Conservation (phyloP, 2,113 vertebrate genomes). For the Ranitomeya imitator region DNA sequence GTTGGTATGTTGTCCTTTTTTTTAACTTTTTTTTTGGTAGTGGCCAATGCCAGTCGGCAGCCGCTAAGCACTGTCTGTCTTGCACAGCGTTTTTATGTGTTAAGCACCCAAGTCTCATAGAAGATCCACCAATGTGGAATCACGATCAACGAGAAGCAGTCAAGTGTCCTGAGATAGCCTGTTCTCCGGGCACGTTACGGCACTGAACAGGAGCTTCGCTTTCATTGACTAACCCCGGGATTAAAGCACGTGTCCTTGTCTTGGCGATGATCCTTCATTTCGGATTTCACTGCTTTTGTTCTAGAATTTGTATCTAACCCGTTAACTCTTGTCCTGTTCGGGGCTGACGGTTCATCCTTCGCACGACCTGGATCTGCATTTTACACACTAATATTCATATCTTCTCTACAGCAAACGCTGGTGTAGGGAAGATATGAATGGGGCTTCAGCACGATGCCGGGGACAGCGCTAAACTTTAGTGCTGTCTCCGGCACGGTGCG, state of each 20-base stretch:
- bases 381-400: too few species aligned
- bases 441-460: too few species aligned
- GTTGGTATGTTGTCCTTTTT: slow-evolving; percentile 4
- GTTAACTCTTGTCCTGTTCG: neutral
- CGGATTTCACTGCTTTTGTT: slow-evolving; percentile 1
- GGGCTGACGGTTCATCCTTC: neutral
- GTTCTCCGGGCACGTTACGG: neutral
- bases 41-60: neutral
- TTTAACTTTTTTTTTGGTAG: neutral
- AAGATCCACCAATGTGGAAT: neutral
- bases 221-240: neutral
- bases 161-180: neutral
- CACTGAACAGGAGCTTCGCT: neutral
- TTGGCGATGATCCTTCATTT: slow-evolving; percentile 11
- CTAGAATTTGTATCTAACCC: neutral
- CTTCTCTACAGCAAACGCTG: slow-evolving; percentile 16
- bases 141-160: neutral
- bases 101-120: neutral
- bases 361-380: too few species aligned
- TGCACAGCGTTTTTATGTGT: neutral
- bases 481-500: too few species aligned
- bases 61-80: neutral
- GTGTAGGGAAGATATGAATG: too few species aligned
- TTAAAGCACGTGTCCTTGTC: neutral
- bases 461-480: too few species aligned